These are phyloP conservation scores for Mamestra configurata DNA, from an alignment of 1,140 invertebrate genomes.

Conservation along the genomic window DNA sequence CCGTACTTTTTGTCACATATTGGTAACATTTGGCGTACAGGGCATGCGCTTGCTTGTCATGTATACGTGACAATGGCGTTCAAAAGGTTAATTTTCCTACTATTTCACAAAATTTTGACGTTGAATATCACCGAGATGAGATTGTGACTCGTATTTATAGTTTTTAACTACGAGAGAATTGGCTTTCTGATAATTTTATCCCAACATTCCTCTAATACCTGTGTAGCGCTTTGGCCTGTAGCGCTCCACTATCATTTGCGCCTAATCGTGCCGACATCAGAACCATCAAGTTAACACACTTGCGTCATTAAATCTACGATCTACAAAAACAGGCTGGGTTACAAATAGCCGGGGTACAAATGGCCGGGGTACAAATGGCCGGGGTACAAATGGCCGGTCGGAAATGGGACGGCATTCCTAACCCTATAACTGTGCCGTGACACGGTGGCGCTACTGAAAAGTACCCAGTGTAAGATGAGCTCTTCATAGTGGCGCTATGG, in stretches of 20 bases:
- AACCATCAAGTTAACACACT: neutral
- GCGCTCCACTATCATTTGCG: slow-evolving; percentile 10
- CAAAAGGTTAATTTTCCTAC: too few relatives aligned
- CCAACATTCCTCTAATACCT: neutral
- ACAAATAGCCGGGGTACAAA: slow-evolving; percentile 16
- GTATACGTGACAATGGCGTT: too few relatives aligned
- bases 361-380: neutral
- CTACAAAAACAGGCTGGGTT: slow-evolving; percentile 14
- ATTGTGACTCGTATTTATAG: too few relatives aligned
- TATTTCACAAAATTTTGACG: too few relatives aligned
- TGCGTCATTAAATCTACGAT: slow-evolving; percentile 29
- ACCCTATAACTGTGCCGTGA: slow-evolving; percentile 44
- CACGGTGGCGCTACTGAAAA: slow-evolving; percentile 27
- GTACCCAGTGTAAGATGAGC: neutral
- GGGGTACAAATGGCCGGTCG: slow-evolving; percentile 13
- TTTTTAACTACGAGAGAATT: too few relatives aligned
- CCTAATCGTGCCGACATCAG: slow-evolving; percentile 11
- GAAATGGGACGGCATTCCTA: slow-evolving; percentile 54
- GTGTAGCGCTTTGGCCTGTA: neutral
- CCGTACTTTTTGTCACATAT: too few relatives aligned
- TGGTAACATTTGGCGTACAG: too few relatives aligned
- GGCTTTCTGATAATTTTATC: too few relatives aligned
- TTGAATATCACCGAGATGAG: too few relatives aligned
- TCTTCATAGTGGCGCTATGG: neutral
- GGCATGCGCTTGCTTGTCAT: too few relatives aligned